Evolutionary conservation across 2,113 vertebrate species (phyloP).

Genomic region (Calyptommatus sinebrachiatus): DNA sequence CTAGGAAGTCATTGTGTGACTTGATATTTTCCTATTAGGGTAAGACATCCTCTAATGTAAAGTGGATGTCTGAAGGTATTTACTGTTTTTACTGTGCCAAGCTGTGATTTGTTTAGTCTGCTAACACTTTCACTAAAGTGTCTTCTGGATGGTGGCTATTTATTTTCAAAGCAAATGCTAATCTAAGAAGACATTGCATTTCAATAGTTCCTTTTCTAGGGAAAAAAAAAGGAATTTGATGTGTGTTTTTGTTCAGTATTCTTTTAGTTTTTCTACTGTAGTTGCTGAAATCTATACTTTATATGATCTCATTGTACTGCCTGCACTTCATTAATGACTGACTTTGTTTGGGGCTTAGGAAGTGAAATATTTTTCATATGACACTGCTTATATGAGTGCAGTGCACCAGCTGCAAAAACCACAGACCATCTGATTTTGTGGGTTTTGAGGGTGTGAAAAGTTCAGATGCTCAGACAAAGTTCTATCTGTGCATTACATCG

Average conservation of each 20-base stretch:
- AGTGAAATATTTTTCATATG: slow-evolving; percentile 98
- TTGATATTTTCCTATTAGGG: slow-evolving; percentile 83
- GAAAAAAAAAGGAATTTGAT: slow-evolving; percentile 81
- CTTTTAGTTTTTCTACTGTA: slow-evolving; percentile 84
- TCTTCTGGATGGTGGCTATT: slow-evolving; percentile 86
- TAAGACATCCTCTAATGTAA: slow-evolving; percentile 78
- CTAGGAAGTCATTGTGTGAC: slow-evolving; percentile 72
- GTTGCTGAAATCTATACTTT: slow-evolving; percentile 96
- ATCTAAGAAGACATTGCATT: slow-evolving; percentile 80
- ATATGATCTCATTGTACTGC: slow-evolving; percentile 92
- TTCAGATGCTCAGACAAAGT: slow-evolving; percentile 89
- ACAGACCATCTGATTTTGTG: slow-evolving; percentile 88
- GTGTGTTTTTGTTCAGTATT: slow-evolving; percentile 90
- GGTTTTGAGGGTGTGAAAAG: slow-evolving; percentile 95
- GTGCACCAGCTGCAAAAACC: slow-evolving; percentile 93
- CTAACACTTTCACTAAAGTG: slow-evolving; percentile 80
- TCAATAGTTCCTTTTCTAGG: slow-evolving; percentile 77
- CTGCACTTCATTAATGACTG: slow-evolving; percentile 98
- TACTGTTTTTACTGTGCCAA: slow-evolving; percentile 83
- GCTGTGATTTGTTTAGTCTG: slow-evolving; percentile 91
- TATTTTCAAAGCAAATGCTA: slow-evolving; percentile 89
- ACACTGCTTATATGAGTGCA: slow-evolving; percentile 86
- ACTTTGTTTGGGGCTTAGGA: slow-evolving; percentile 82
- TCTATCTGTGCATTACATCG: slow-evolving; percentile 75
- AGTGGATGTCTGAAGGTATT: slow-evolving; percentile 79